Evolutionary conservation across 2,888 invertebrate species (phyloP), one percentile per base, ranked within the genome.

Genomic region (Agrochola litura): DNA sequence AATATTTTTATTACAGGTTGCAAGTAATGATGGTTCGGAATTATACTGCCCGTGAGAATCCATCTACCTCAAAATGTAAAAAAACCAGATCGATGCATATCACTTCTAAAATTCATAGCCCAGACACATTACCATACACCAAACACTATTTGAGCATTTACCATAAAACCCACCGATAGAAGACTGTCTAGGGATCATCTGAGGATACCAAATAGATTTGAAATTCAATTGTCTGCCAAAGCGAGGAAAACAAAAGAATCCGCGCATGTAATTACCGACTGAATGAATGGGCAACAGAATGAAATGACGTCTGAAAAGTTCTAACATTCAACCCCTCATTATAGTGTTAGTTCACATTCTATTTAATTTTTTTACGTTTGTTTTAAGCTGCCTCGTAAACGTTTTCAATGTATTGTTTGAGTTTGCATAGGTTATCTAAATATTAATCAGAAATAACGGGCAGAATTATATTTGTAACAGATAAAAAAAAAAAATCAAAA

Each of bases 251-350:
- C 92, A 93, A 95, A 93, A 90, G 91, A 93, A 91, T 90, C 86
- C 81, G 91, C 90, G 92, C 93, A 93, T 94, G 92, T 93, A 94
- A 95, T 94, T 95, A 95, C 93, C 68, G 85, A 86, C 88, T 90
- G 77, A 72, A 91, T 91, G 92, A 93, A 94, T 91, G 88, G 89
- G 83, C 87, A 88, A 87, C 84, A 81, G 88, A 93, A 92, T 92
- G 90, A 87, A 91, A 92, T 91, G 91, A 91, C 86, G 95, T 95
- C 95, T 95, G 95, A 92, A 93, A 95, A 95, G 91, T 95, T 95
- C 88, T 82, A 80, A 82, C 82, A 90, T 90, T 90, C 85, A 86
- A 76, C 52, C 89, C 82, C 87, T 89, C 77, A 81, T 83, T 81
- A 72, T 70, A 73, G 67, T 72, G 69, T 79, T 79, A 79, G 74